phyloP scores from a whole-genome alignment of 2,797 vertebrate genomes.

The Falco peregrinus region DNA sequence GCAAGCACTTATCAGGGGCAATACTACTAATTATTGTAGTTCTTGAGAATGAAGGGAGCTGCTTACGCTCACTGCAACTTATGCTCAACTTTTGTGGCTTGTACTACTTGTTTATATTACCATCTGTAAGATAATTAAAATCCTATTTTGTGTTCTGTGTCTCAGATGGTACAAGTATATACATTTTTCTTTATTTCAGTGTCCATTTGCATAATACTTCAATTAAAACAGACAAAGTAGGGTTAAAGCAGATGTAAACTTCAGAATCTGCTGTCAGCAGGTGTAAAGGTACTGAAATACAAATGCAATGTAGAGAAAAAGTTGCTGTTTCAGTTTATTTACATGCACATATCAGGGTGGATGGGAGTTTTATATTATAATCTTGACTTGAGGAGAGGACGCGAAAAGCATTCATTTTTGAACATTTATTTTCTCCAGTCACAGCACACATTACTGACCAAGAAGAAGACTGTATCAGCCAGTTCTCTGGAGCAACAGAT shows the following conservation, averaged over 20 bases:
- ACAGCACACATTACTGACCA: not conserved
- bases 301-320: not conserved
- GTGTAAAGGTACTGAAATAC: not conserved
- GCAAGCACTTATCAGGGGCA: not conserved
- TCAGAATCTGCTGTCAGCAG: not conserved
- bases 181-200: not conserved
- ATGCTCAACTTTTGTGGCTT: not conserved
- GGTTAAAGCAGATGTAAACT: not conserved
- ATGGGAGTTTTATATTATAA: not conserved
- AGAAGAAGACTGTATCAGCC: slow-evolving; percentile 30
- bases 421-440: not conserved
- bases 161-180: not conserved
- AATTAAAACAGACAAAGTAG: not conserved
- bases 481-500: slow-evolving; percentile 72
- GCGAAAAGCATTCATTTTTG: not conserved
- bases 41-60: not conserved
- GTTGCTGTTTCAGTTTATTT: not conserved
- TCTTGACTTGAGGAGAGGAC: not conserved
- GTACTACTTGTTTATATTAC: not conserved
- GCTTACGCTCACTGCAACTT: not conserved
- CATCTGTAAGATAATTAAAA: slow-evolving; percentile 20
- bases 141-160: not conserved
- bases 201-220: not conserved
- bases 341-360: not conserved
- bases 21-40: not conserved